A percentile compares a stretch with the other conserved stretches of the same genome.
phyloP scores from a whole-genome alignment of 2,113 vertebrate genomes.

The Perca flavescens region DNA sequence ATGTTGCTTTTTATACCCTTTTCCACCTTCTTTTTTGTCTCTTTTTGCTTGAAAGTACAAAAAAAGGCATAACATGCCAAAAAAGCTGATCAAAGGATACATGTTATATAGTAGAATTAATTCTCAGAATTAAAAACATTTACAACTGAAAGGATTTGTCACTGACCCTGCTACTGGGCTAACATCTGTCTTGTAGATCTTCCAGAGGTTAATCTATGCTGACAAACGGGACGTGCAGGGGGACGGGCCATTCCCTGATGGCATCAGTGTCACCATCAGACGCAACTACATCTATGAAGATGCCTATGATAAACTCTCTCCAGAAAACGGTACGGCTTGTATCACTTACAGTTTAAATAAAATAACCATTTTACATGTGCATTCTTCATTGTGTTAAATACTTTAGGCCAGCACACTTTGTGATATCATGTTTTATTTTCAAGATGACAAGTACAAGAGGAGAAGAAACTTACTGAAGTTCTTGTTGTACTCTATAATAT shows the following conservation, averaged over 20 bases:
- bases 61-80: neutral
- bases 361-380: neutral
- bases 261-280: conserved; percentile 96
- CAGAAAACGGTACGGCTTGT: conserved; percentile 91
- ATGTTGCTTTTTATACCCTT: neutral
- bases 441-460: conserved; percentile 1
- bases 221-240: conserved; percentile 98
- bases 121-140: conserved; percentile 10
- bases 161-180: conserved; percentile 41
- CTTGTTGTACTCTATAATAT: conserved; percentile 62
- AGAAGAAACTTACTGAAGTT: conserved; percentile 25
- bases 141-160: conserved; percentile 35
- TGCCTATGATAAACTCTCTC: conserved; percentile 98
- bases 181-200: conserved; percentile 86
- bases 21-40: neutral
- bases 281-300: conserved; percentile 99
- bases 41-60: neutral
- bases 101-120: neutral
- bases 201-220: conserved; percentile 96
- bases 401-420: neutral
- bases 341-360: neutral
- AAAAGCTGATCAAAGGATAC: neutral
- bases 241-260: conserved; percentile 95
- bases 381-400: conserved; percentile 7
- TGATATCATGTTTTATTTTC: neutral